Percentiles rank a stretch among this genome's conserved stretches.
Evolutionary conservation across 2,113 vertebrate genomes (phyloP).

Genomic region (Bos indicus): DNA sequence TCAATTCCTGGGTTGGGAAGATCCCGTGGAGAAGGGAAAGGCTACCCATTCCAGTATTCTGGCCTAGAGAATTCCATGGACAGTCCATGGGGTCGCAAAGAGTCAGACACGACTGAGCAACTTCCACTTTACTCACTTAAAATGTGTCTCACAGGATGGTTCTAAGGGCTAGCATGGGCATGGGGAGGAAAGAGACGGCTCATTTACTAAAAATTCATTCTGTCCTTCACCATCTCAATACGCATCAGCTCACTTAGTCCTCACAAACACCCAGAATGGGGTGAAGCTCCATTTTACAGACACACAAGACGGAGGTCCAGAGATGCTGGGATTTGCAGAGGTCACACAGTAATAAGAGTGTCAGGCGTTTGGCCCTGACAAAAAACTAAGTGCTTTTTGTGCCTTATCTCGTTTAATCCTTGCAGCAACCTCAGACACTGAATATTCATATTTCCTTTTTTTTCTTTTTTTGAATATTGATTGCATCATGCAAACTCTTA

Average conservation of each 20-base stretch:
- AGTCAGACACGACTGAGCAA: background rate
- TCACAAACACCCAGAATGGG: background rate
- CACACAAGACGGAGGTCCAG: background rate
- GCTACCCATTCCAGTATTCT: background rate
- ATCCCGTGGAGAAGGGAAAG: background rate
- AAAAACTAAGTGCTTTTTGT: background rate
- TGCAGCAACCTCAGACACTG: background rate
- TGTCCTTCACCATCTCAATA: background rate
- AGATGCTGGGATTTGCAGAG: background rate
- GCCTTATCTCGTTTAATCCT: background rate
- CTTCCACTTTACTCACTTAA: background rate
- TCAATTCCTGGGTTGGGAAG: background rate
- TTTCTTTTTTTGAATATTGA: background rate
- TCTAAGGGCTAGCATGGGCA: background rate
- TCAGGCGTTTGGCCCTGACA: background rate
- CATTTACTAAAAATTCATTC: background rate
- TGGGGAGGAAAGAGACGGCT: background rate
- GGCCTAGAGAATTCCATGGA: background rate
- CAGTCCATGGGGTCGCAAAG: background rate
- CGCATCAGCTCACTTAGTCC: background rate
- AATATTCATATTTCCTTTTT: background rate
- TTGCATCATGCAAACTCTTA: background rate
- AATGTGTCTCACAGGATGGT: background rate
- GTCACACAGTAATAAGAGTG: background rate
- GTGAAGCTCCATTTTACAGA: background rate